Evolutionary conservation across 2,797 vertebrate species (phyloP), one percentile per base, ranked within the genome.

Genomic region (Babyrousa celebensis): DNA sequence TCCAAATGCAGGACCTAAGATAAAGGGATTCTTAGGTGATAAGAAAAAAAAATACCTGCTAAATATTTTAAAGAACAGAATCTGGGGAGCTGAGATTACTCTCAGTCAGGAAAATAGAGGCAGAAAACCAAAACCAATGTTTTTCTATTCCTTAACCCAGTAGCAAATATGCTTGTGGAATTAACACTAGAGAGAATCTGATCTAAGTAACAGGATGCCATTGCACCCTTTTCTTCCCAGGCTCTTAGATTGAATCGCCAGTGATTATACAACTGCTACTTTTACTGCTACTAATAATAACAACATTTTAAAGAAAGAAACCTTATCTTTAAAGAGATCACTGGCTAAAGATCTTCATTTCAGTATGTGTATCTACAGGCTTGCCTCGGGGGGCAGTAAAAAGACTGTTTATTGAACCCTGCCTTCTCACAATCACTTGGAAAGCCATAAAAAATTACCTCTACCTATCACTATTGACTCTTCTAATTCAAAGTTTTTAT

Each of bases 1-100:
- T 77, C 71, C 90, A 96, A 84, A 91, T 60, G n/a, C 27, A 60
- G 14, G 52, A 54, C 80, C 40, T 87, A 65, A 93, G 14, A 72
- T 78, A 43, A 95, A 80, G 48, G 32, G 21, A 62, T 93, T 79
- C 58, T 91, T 94, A 80, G 20, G 23, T 95, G 32, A 85, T 84
- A 72, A 43, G 36, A 32, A 80, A 84, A 90, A 79, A 86, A 72
- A 86, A 72, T 27, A 36, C 10, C 70, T 89, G 12, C 52, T 94
- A 71, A 89, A 68, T 89, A 87, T 89, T 93, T 90, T 36, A 94
- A 94, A 93, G 60, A 68, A n/a, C n/a, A 79, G 21, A 87, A 87
- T 75, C 56, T 90, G 79, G 12, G 74, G 90, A 95, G 18, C 72
- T 80, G 62, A 88, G 54, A 85, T 75, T 70, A 29, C 36, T 84